Evolutionary conservation across 2,113 vertebrate genomes (phyloP).

Genomic region (Chrysochloris asiatica): DNA sequence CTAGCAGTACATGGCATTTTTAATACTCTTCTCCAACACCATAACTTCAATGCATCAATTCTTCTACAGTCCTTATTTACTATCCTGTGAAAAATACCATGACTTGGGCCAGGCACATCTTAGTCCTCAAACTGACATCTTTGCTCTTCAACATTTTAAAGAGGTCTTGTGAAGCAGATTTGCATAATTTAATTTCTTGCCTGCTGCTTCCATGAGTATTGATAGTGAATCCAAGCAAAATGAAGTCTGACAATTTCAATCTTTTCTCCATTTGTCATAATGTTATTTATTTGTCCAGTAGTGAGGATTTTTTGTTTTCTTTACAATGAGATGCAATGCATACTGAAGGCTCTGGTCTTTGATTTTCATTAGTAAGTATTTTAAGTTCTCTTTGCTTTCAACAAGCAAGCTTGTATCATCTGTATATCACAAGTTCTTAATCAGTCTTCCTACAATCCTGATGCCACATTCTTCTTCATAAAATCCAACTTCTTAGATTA

Average conservation of each 20-base stretch:
- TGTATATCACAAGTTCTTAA: neutral
- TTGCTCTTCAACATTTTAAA: neutral
- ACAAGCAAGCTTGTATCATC: neutral
- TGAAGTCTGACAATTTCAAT: neutral
- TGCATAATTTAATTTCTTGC: neutral
- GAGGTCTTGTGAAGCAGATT: neutral
- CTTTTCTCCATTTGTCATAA: neutral
- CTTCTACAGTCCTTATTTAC: neutral
- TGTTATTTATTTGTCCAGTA: neutral
- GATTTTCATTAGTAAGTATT: neutral
- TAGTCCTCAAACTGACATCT: neutral
- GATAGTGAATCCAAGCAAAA: neutral
- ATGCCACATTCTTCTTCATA: neutral
- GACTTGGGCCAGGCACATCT: neutral
- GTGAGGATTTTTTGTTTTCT: neutral
- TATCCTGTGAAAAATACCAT: neutral
- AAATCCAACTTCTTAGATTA: neutral
- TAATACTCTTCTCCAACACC: neutral
- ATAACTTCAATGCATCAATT: neutral
- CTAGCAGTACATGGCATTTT: neutral
- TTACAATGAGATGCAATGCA: neutral
- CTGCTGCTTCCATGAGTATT: neutral
- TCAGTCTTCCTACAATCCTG: neutral
- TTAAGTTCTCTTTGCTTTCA: neutral
- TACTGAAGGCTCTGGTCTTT: neutral